Base-by-base conservation (phyloP, 2,113 vertebrate species). In the Ochotona princeps region DNA sequence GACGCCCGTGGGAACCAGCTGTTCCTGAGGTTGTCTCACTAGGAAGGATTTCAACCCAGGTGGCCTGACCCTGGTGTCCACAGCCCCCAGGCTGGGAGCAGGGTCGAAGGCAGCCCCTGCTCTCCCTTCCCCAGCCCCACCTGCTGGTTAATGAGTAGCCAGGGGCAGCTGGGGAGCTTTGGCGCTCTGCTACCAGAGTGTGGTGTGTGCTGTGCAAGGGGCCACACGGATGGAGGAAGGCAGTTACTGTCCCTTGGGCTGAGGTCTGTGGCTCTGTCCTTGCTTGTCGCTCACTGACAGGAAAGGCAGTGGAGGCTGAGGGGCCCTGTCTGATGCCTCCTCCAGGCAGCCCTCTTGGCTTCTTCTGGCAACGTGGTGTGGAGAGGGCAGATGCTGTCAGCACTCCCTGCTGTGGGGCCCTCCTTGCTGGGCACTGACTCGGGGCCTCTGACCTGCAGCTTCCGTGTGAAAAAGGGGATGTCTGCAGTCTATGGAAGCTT, bases 101-200 rank as follows among this genome's bases (percentile, higher is more conserved):
- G 61, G 35, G 35, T 65, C 63, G 15, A 17, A 9, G 28, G 63
- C 70, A 32, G 73, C 72, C 84, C 72, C 47, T 25, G 6, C 73
- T 79, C 87, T 79, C 13, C 67, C 3, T 69, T 47, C 63, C 82
- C 13, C 9, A 80, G 86, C 73, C 32, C 91, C 83, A 44, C 49
- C 78, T 61, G 66, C 93, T 97, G 85, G 97, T 98, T 98, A 98
- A 98, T 98, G 87, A 97, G 93, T 97, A 97, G 97, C 97, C 65
- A 88, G 93, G 84, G 1, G 69, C 89, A 51, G 0, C 95, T 54
- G 21, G 87, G 95, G 94, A 92, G 94, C 94, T 97, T 93, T 97
- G 95, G 96, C 38, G 94, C 96, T 97, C 96, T 96, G 96, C 96
- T 97, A 98, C 96, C 97, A 96, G 97, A 97, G 54, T 57, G 54